These are phyloP conservation scores for Phocides pigmalion DNA, from an alignment of 1,140 invertebrate species.

Conservation along the genomic window DNA sequence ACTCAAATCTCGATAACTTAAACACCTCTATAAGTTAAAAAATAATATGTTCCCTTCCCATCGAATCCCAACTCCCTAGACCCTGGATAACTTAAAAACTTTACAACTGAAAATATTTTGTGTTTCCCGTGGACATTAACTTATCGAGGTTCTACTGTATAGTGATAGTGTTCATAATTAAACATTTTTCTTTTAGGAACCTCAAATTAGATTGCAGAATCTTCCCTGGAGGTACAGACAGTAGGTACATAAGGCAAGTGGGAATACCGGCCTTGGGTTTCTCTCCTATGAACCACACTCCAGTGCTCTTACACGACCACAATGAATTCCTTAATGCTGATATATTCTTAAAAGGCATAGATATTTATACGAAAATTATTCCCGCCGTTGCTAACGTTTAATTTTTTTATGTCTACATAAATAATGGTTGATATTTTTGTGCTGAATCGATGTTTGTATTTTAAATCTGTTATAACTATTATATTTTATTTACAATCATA, in stretches of 20 bases:
- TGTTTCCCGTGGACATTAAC: too few relatives aligned
- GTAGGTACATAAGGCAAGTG: slow-evolving; percentile 77
- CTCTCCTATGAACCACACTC: slow-evolving; percentile 92
- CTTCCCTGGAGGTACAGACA: slow-evolving; percentile 78
- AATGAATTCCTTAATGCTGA: slow-evolving; percentile 90
- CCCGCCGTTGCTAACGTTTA: slow-evolving; percentile 83
- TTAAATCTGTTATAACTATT: not conserved
- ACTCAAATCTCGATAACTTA: too few relatives aligned
- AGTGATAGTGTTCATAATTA: too few relatives aligned
- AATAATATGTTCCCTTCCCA: too few relatives aligned
- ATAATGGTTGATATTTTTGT: not conserved
- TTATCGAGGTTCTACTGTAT: too few relatives aligned
- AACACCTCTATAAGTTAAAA: too few relatives aligned
- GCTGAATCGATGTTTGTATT: not conserved
- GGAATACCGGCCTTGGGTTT: slow-evolving; percentile 92
- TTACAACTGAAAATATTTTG: too few relatives aligned
- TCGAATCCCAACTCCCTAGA: too few relatives aligned
- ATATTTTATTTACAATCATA: not conserved
- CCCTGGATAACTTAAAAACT: too few relatives aligned
- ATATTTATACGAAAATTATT: slow-evolving; percentile 87
- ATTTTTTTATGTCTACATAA: slow-evolving; percentile 13
- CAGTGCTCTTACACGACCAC: slow-evolving; percentile 91
- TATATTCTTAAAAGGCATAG: slow-evolving; percentile 89
- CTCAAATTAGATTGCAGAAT: slow-evolving; percentile 66
- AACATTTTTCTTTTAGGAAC: slow-evolving; percentile 48